Conservation (phyloP, 1,140 invertebrate species). For the Rhopalosiphum padi region DNA sequence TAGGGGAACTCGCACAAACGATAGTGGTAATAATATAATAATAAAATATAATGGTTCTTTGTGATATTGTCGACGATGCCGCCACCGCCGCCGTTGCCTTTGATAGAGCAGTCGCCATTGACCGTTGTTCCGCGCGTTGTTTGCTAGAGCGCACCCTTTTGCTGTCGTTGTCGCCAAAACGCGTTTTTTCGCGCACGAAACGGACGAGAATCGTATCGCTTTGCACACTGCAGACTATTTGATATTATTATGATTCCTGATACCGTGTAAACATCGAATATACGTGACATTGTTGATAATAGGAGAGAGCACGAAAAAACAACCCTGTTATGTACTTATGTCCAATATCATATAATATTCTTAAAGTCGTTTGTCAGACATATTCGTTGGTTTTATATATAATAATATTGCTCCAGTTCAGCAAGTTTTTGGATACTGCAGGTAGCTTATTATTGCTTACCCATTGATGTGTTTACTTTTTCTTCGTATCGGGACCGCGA, state of each 20-base stretch:
- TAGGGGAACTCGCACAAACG: background rate
- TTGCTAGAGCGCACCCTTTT: conserved; percentile 11
- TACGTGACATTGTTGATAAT: too few species aligned
- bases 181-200: background rate
- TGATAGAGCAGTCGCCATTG: conserved; percentile 15
- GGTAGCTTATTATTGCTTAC: background rate
- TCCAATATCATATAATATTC: too few species aligned
- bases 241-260: background rate
- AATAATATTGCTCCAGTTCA: too few species aligned
- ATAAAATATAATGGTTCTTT: background rate
- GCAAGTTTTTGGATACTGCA: background rate
- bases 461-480: background rate
- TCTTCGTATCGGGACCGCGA: too few species aligned
- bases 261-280: background rate
- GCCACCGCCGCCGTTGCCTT: background rate
- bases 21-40: background rate
- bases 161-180: background rate
- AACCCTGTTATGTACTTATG: too few species aligned
- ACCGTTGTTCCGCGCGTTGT: background rate
- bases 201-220: background rate
- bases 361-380: too few species aligned
- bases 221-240: background rate
- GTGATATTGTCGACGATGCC: conserved; percentile 29
- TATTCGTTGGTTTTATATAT: too few species aligned
- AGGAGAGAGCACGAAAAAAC: too few species aligned